These are phyloP conservation scores for Sebastes wilsoni DNA, from an alignment of 2,797 vertebrate species.

Conservation along the genomic window DNA sequence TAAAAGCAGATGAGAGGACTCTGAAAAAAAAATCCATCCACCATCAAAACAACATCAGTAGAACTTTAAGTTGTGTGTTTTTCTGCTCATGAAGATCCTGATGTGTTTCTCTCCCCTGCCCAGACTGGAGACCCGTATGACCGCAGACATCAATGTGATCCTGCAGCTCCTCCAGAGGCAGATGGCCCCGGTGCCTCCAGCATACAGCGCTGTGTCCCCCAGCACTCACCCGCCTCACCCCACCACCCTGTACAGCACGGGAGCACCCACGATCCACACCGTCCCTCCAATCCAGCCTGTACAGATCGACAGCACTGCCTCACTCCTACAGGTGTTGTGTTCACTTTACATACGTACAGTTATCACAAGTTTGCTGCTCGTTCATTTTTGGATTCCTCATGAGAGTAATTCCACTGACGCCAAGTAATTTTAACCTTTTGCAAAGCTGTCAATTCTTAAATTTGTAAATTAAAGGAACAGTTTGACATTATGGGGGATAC, in stretches of 20 bases:
- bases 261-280: slow-evolving; percentile 73
- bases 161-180: slow-evolving; percentile 95
- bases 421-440: too few relatives aligned
- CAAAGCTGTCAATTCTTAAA: background rate
- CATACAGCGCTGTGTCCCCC: slow-evolving; percentile 88
- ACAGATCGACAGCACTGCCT: slow-evolving; percentile 69
- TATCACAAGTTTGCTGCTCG: background rate
- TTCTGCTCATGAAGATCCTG: background rate
- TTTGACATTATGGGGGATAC: too few relatives aligned
- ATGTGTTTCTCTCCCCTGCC: background rate
- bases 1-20: background rate
- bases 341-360: background rate
- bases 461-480: background rate
- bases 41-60: background rate
- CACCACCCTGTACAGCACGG: slow-evolving; percentile 51
- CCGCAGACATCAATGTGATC: slow-evolving; percentile 92
- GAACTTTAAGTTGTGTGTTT: background rate
- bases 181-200: slow-evolving; percentile 87
- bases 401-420: background rate
- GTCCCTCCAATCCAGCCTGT: slow-evolving; percentile 59
- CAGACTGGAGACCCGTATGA: slow-evolving; percentile 96
- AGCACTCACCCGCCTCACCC: slow-evolving; percentile 70
- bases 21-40: background rate
- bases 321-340: slow-evolving; percentile 64
- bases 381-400: background rate